Evolutionary conservation across 2,113 vertebrate genomes (phyloP).

Genomic region (Hippocampus guttulatus): DNA sequence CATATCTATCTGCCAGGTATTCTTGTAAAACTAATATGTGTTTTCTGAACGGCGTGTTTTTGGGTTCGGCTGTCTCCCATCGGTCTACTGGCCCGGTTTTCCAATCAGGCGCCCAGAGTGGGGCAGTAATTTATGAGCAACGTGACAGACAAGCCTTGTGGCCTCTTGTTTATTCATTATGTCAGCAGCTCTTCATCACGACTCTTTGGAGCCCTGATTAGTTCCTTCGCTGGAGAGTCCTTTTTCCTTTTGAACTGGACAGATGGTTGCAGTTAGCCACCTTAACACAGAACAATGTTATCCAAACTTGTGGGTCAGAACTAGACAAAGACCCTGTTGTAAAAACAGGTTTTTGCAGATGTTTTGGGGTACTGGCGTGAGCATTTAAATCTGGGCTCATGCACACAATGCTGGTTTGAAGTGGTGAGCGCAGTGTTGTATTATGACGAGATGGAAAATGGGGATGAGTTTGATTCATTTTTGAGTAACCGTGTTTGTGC

Average conservation of each 20-base stretch:
- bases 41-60: constrained; percentile 59
- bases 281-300: constrained; percentile 24
- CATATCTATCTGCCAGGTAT: constrained; percentile 56
- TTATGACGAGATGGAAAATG: too few relatives aligned
- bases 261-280: constrained; percentile 43
- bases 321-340: background rate
- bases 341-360: background rate
- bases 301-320: constrained; percentile 19
- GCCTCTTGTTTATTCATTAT: constrained; percentile 52
- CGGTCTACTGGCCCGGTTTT: constrained; percentile 43
- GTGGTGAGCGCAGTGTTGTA: too few relatives aligned
- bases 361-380: too few relatives aligned
- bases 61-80: constrained; percentile 28
- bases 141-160: constrained; percentile 40
- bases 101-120: constrained; percentile 48
- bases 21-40: constrained; percentile 57
- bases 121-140: constrained; percentile 63
- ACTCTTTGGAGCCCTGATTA: constrained; percentile 39
- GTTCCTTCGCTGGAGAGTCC: constrained; percentile 24
- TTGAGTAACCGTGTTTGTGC: too few relatives aligned
- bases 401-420: too few relatives aligned
- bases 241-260: constrained; percentile 35
- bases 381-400: too few relatives aligned
- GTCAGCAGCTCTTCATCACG: constrained; percentile 48
- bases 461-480: too few relatives aligned